Conservation (phyloP, 2,113 vertebrate genomes). For the Chelonoidis abingdonii region DNA sequence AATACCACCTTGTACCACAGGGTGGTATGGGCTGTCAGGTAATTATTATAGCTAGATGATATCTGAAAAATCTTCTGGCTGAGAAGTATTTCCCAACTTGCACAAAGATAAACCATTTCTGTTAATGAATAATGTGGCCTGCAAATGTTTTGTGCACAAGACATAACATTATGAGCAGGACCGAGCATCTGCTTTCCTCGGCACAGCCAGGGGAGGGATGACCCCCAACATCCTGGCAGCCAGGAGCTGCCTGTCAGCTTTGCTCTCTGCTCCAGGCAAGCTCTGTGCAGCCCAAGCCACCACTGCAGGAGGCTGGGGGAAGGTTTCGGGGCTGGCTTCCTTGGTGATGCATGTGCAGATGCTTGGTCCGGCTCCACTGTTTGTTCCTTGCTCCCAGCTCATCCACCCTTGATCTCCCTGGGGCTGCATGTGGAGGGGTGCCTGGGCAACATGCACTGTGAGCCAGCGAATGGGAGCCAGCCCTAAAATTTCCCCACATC, state of each 20-base stretch:
- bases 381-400: not conserved
- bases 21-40: conserved; percentile 16
- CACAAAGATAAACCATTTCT: not conserved
- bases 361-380: not conserved
- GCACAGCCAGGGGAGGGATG: no score
- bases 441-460: not conserved
- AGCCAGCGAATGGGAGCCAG: not conserved
- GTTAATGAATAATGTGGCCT: not conserved
- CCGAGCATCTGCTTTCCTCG: no score
- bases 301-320: no score
- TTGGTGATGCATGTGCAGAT: not conserved
- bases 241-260: no score
- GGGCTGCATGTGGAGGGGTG: not conserved
- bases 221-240: no score
- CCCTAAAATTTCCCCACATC: not conserved
- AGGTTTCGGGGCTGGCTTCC: no score
- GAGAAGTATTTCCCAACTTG: not conserved
- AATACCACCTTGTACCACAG: conserved; percentile 10
- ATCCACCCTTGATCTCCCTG: not conserved
- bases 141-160: not conserved
- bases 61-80: not conserved
- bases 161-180: not conserved
- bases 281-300: no score
- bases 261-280: no score
- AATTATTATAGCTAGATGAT: not conserved